Evolutionary conservation across 2,888 invertebrate species (phyloP), one percentile per base, ranked within the genome.

Genomic region (Spodoptera exigua): DNA sequence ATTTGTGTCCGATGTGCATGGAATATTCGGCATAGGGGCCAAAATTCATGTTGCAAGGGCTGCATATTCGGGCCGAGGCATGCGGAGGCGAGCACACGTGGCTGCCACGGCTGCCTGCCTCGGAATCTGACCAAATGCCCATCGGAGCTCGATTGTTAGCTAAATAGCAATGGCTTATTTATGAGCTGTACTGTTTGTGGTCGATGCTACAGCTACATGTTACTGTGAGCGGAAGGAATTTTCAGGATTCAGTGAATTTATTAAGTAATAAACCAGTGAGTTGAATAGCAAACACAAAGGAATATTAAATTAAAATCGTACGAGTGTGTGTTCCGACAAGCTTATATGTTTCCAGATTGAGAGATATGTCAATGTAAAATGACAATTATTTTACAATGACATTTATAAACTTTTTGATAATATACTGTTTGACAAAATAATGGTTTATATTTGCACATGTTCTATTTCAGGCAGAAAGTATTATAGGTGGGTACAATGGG

Each of bases 41-140:
- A 89, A 85, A 90, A 91, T 90, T 88, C 89, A 88, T 83, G 86
- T 78, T 82, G 89, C 90, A 85, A 84, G 89, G 88, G 83, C 84
- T 86, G 92, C 91, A 92, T 92, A 92, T 88, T 89, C 92, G 81
- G 84, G 76, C 74, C 48, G 83, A 88, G 92, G 93, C 92, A 93
- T 91, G 92, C 89, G 82, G 92, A 87, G 86, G 87, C 87, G 83
- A 87, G 85, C 93, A 93, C 93, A 93, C 92, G 92, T 91, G 92
- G 90, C 93, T 89, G 82, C 90, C 88, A 83, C 85, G 89, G 83
- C 91, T 87, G 88, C 90, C 79, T 85, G 82, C 87, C 82, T 80
- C 83, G 93, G 93, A 94, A 94, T 94, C 93, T 91, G 87, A 92
- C 92, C 93, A 89, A 93, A 93, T 93, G 93, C 92, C 91, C 92